phyloP scores from a whole-genome alignment of 2,113 vertebrate genomes.

The Laterallus jamaicensis region DNA sequence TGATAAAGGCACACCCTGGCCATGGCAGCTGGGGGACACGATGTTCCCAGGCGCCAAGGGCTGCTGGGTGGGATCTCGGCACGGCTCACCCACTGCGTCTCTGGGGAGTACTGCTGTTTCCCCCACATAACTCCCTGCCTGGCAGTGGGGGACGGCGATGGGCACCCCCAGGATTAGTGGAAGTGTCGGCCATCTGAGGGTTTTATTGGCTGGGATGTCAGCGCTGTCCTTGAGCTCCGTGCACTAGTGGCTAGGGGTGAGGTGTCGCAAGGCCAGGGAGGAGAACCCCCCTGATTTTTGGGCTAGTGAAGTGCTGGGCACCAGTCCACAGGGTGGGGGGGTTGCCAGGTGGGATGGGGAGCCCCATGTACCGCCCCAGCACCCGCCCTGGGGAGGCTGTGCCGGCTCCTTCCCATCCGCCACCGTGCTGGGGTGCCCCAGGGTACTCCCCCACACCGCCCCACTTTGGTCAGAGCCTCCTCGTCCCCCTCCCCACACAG shows the following conservation, averaged over 20 bases:
- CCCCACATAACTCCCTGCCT: not conserved
- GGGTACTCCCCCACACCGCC: not conserved
- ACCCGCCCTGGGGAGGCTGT: fast-evolving
- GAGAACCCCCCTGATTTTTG: not conserved
- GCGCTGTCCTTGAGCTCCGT: not conserved
- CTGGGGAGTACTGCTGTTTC: not conserved
- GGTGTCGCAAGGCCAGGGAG: not conserved
- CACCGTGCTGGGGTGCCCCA: fast-evolving
- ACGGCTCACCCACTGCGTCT: fast-evolving
- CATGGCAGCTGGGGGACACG: not conserved
- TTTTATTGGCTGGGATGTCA: not conserved
- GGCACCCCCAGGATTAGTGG: not conserved
- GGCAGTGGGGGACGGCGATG: not conserved
- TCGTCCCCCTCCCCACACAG: not conserved
- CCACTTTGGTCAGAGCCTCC: no score
- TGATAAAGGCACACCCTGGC: not conserved
- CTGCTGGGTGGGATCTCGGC: not conserved
- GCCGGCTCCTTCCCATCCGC: fast-evolving
- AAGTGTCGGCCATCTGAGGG: not conserved
- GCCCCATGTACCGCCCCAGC: fast-evolving
- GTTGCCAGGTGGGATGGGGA: not conserved
- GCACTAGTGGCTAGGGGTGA: not conserved
- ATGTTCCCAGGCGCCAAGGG: not conserved
- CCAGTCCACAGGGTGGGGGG: not conserved
- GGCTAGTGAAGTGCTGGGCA: not conserved